These are phyloP conservation scores for Drosophila gunungcola DNA, from an alignment of 1,140 invertebrate genomes.

Conservation along the genomic window DNA sequence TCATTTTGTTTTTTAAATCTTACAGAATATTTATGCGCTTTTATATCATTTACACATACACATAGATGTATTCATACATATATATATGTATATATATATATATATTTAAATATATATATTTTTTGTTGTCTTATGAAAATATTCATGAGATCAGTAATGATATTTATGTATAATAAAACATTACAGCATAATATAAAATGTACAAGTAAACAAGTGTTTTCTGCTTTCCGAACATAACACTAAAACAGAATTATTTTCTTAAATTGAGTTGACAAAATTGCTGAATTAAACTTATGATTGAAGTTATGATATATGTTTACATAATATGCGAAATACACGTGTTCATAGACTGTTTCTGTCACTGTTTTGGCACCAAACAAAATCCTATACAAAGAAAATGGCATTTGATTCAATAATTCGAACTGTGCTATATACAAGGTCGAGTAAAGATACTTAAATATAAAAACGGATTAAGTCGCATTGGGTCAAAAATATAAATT, in stretches of 20 bases:
- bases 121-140: constrained; percentile 72
- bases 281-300: constrained; percentile 47
- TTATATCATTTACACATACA: constrained; percentile 70
- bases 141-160: constrained; percentile 79
- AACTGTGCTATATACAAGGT: constrained; percentile 65
- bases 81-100: constrained; percentile 55
- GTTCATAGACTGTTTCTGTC: constrained; percentile 48
- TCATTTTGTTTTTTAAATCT: constrained; percentile 59
- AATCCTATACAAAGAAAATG: constrained; percentile 74
- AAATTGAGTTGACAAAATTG: constrained; percentile 47
- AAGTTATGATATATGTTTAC: constrained; percentile 42
- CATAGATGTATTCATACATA: constrained; percentile 38
- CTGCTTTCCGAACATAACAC: constrained; percentile 37
- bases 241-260: constrained; percentile 36
- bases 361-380: constrained; percentile 76
- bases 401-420: constrained; percentile 62
- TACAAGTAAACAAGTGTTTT: constrained; percentile 67
- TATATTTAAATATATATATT: constrained; percentile 51
- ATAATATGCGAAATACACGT: constrained; percentile 46
- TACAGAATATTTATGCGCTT: constrained; percentile 71
- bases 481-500: constrained; percentile 66
- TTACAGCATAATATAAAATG: constrained; percentile 80
- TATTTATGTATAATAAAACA: constrained; percentile 70
- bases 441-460: constrained; percentile 65
- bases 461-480: constrained; percentile 62